Evolutionary conservation across 2,113 vertebrate species (phyloP).

Genomic region (Motacilla alba): DNA sequence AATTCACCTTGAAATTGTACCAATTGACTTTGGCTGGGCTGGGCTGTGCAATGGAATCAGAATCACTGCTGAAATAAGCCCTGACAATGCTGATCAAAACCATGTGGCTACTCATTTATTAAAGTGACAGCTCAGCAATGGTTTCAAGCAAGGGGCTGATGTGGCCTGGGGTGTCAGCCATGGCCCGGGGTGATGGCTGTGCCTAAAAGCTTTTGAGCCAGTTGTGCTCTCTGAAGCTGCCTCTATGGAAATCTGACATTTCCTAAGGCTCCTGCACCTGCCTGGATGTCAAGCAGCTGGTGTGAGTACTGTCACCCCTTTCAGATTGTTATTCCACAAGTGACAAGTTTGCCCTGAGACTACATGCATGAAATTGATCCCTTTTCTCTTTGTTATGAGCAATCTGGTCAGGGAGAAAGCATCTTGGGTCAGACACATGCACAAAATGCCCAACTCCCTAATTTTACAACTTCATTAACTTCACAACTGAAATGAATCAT

Average conservation of each 20-base stretch:
- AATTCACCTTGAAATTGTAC: constrained; percentile 85
- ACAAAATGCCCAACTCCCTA: not conserved
- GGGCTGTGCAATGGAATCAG: constrained; percentile 69
- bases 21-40: constrained; percentile 78
- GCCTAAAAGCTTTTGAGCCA: constrained; percentile 57
- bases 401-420: not conserved
- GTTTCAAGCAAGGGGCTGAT: constrained; percentile 62
- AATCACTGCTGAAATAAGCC: constrained; percentile 75
- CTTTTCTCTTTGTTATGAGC: constrained; percentile 40
- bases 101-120: constrained; percentile 77
- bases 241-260: constrained; percentile 67
- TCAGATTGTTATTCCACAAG: constrained; percentile 39
- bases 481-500: not conserved
- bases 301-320: constrained; percentile 56
- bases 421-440: not conserved
- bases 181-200: constrained; percentile 62
- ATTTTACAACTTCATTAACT: not conserved
- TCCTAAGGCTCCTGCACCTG: constrained; percentile 72
- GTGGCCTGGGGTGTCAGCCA: constrained; percentile 70
- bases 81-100: constrained; percentile 82
- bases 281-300: constrained; percentile 69
- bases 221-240: constrained; percentile 52
- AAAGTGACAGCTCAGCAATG: constrained; percentile 74
- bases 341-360: constrained; percentile 56
- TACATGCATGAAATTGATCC: constrained; percentile 36